Percentiles rank a stretch among this genome's conserved stretches.
phyloP scores from a whole-genome alignment of 2,888 invertebrate species.

The Melinaea menophilus region DNA sequence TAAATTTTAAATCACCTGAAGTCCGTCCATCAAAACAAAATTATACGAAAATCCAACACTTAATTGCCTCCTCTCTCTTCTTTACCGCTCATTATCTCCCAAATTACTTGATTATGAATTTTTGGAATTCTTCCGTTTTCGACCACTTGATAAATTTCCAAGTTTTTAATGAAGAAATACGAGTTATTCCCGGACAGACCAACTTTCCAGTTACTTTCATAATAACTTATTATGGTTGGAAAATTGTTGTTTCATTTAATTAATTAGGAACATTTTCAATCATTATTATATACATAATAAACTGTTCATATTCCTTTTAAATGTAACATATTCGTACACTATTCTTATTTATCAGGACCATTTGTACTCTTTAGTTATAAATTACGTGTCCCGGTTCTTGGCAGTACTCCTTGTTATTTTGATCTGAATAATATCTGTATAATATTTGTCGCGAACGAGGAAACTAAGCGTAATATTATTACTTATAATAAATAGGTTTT shows the following conservation, averaged over 20 bases:
- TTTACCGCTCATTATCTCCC: slow-evolving; percentile 30
- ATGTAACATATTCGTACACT: background rate
- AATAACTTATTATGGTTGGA: slow-evolving; percentile 3
- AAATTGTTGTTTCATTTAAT: slow-evolving; percentile 6
- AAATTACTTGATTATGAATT: slow-evolving; percentile 29
- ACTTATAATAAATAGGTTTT: slow-evolving; percentile 29
- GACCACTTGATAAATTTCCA: slow-evolving; percentile 22
- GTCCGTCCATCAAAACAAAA: slow-evolving; percentile 21
- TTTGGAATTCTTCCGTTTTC: slow-evolving; percentile 25
- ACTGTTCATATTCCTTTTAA: background rate
- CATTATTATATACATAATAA: background rate
- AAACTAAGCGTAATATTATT: slow-evolving; percentile 29
- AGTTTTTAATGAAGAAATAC: slow-evolving; percentile 27
- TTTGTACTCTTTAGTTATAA: background rate
- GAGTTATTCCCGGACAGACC: slow-evolving; percentile 17
- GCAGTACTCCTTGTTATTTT: slow-evolving; percentile 2
- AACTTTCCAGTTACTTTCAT: slow-evolving; percentile 5
- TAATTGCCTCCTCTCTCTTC: slow-evolving; percentile 20
- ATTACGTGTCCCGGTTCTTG: background rate
- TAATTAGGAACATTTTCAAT: background rate
- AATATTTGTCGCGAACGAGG: slow-evolving; percentile 23
- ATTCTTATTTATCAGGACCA: background rate
- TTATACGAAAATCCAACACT: slow-evolving; percentile 22
- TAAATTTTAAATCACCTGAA: slow-evolving; percentile 9
- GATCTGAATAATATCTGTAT: slow-evolving; percentile 9